Percentiles rank a stretch among this genome's conserved stretches.
Evolutionary conservation across 2,113 vertebrate species (phyloP).

Genomic region (Boulengeromyrus knoepffleri): DNA sequence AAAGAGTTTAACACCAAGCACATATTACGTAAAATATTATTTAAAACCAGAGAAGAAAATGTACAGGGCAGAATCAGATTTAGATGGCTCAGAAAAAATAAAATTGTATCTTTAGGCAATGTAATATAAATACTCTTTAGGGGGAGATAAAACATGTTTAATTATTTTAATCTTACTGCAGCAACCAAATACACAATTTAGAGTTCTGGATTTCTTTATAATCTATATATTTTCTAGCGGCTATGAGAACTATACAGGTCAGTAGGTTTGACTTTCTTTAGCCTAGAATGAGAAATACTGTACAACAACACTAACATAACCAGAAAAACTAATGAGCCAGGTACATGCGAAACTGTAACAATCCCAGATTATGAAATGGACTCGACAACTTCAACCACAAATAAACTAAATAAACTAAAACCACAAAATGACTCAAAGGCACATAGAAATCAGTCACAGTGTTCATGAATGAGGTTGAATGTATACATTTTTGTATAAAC

Average conservation of each 20-base stretch:
- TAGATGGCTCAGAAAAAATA: background rate
- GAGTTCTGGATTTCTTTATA: slow-evolving; percentile 45
- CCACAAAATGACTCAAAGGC: background rate
- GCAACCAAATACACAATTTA: background rate
- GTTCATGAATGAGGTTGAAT: slow-evolving; percentile 26
- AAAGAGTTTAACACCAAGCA: background rate
- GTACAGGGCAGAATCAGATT: background rate
- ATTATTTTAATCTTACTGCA: background rate
- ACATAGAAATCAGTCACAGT: slow-evolving; percentile 12
- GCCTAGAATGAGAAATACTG: slow-evolving; percentile 29
- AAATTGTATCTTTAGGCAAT: background rate
- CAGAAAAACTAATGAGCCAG: slow-evolving; percentile 18
- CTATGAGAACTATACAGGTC: slow-evolving; percentile 30
- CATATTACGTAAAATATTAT: background rate
- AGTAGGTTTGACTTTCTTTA: slow-evolving; percentile 22
- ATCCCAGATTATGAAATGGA: slow-evolving; percentile 22
- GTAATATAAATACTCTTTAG: background rate
- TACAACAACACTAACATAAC: slow-evolving; percentile 36
- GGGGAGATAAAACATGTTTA: background rate
- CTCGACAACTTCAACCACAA: background rate
- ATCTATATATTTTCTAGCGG: slow-evolving; percentile 41
- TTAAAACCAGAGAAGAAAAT: background rate
- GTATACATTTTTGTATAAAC: slow-evolving; percentile 15
- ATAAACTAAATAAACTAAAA: background rate
- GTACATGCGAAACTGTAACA: slow-evolving; percentile 34